These are phyloP conservation scores for Falcaria lacertinaria DNA, from an alignment of 2,888 invertebrate genomes.

Conservation along the genomic window DNA sequence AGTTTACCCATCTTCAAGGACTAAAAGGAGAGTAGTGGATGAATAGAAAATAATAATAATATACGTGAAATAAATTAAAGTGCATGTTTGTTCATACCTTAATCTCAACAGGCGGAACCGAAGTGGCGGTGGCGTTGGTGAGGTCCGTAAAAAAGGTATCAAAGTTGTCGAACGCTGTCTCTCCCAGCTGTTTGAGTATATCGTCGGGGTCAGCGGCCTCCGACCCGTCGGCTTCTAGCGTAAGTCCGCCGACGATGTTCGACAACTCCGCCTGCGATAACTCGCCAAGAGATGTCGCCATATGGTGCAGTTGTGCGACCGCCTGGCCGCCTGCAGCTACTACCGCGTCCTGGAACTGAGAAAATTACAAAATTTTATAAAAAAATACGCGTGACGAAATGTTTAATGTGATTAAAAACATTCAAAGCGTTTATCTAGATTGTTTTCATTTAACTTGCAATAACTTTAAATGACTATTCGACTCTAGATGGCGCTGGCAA, in stretches of 20 bases:
- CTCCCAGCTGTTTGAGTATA: slow-evolving; percentile 89
- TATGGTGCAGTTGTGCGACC: slow-evolving; percentile 75
- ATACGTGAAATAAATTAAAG: no score
- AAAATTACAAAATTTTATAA: neutral
- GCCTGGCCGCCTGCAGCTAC: slow-evolving; percentile 77
- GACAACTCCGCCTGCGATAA: slow-evolving; percentile 85
- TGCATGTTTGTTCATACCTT: slow-evolving; percentile 81
- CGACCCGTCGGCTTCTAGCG: slow-evolving; percentile 65
- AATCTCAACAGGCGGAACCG: slow-evolving; percentile 80
- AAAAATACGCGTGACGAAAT: no score
- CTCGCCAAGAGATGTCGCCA: slow-evolving; percentile 81
- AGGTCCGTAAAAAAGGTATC: slow-evolving; percentile 90
- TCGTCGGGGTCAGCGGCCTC: slow-evolving; percentile 84
- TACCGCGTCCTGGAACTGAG: slow-evolving; percentile 80
- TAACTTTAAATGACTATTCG: no score
- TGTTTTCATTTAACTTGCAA: no score
- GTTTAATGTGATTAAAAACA: no score
- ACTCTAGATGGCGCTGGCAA: slow-evolving; percentile 18
- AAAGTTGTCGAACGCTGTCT: slow-evolving; percentile 90
- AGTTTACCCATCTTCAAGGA: no score
- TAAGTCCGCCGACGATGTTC: slow-evolving; percentile 82
- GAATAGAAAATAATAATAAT: no score
- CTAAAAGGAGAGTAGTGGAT: no score
- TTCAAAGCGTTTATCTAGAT: no score
- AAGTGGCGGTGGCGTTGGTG: slow-evolving; percentile 84